These are phyloP conservation scores for Ciconia stormi DNA, from an alignment of 2,113 vertebrate species.

Conservation along the genomic window DNA sequence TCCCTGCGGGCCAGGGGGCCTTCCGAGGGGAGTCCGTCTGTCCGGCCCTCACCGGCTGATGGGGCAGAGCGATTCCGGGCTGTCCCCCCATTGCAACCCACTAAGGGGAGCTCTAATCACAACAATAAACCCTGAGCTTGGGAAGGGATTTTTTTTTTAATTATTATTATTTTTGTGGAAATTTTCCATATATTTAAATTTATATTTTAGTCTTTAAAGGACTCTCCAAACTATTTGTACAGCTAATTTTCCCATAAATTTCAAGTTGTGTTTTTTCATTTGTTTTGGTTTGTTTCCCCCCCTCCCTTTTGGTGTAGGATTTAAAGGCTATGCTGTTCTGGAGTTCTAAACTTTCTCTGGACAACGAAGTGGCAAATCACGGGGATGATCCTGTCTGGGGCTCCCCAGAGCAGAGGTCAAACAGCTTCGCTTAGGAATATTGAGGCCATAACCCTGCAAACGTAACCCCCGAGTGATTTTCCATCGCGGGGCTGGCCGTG, in stretches of 20 bases:
- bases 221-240: too few species aligned
- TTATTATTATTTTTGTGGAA: background rate
- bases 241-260: background rate
- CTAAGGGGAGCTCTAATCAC: slow-evolving; percentile 71
- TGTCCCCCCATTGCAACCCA: background rate
- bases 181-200: background rate
- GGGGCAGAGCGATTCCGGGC: too few species aligned
- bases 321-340: background rate
- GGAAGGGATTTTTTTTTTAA: too few species aligned
- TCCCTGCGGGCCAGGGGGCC: background rate
- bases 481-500: background rate
- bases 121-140: background rate
- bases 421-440: background rate
- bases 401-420: background rate
- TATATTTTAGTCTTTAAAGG: background rate
- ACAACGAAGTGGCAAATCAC: background rate
- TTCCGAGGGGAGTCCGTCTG: background rate
- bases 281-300: background rate
- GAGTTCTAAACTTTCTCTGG: background rate
- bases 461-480: fast-evolving
- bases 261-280: fast-evolving
- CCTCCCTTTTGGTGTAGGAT: background rate
- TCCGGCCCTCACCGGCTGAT: background rate
- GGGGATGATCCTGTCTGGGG: too few species aligned
- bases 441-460: too few species aligned